Conservation (phyloP, 1,140 invertebrate species). For the Wiebesia pumilae region DNA sequence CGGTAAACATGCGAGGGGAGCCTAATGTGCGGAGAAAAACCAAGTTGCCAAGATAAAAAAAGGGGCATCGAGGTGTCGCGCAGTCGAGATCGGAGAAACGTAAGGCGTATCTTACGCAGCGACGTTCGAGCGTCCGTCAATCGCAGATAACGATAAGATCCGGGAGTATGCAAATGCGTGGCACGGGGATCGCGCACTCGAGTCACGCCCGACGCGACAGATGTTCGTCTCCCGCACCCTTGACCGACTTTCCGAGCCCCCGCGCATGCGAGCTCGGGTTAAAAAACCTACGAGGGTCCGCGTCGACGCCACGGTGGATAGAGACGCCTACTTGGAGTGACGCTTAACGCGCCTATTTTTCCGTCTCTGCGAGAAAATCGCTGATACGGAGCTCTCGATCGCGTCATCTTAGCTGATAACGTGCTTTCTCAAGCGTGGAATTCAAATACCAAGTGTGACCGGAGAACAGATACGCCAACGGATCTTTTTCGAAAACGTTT, state of each 20-base stretch:
- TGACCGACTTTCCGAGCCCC: constrained; percentile 4
- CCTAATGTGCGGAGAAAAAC: too few relatives aligned
- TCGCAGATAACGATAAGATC: constrained; percentile 55
- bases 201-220: background rate
- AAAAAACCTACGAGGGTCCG: background rate
- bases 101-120: background rate
- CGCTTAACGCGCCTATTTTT: too few relatives aligned
- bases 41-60: background rate
- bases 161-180: constrained; percentile 54
- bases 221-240: background rate
- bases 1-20: too few relatives aligned
- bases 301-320: too few relatives aligned
- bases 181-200: background rate
- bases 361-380: background rate
- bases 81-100: background rate
- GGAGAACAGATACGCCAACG: background rate
- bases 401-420: background rate
- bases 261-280: background rate
- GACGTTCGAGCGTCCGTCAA: constrained; percentile 17
- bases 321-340: too few relatives aligned
- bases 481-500: too few relatives aligned
- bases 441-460: background rate
- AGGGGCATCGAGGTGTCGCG: background rate
- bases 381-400: background rate
- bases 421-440: background rate